Percentiles rank a stretch among this genome's conserved stretches.
Evolutionary conservation across 2,888 invertebrate genomes (phyloP).

Genomic region (Drosophila ezoana): DNA sequence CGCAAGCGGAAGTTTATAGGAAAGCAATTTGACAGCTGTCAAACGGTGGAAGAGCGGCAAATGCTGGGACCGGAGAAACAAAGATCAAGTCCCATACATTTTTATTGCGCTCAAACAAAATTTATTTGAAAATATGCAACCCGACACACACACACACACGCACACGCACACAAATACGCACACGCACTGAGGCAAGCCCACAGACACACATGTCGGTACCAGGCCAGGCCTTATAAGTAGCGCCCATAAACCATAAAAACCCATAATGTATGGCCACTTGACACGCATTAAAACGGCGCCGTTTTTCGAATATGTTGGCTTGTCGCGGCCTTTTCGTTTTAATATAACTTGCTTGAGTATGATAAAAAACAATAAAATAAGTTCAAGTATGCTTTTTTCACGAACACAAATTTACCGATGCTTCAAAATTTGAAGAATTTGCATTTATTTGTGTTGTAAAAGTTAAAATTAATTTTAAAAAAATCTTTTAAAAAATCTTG

Average conservation of each 20-base stretch:
- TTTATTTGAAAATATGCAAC: constrained; percentile 34
- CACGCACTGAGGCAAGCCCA: background rate
- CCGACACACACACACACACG: constrained; percentile 4
- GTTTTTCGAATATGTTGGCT: constrained; percentile 19
- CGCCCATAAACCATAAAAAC: constrained; percentile 71
- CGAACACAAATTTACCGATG: background rate
- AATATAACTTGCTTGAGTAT: constrained; percentile 4
- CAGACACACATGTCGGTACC: background rate
- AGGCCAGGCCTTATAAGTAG: constrained; percentile 51
- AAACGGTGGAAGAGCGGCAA: constrained; percentile 15
- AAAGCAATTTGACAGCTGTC: constrained; percentile 56
- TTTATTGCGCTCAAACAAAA: constrained; percentile 62
- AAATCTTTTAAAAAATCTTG: too few relatives aligned
- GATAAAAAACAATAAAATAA: constrained; percentile 1
- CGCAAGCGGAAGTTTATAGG: constrained; percentile 49
- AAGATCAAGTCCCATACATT: constrained; percentile 14
- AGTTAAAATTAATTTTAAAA: too few relatives aligned
- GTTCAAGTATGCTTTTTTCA: background rate
- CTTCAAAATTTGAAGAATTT: background rate
- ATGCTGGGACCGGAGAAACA: constrained; percentile 7
- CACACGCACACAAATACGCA: background rate
- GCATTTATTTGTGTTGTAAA: too few relatives aligned
- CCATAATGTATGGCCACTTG: constrained; percentile 71
- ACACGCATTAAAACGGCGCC: constrained; percentile 66
- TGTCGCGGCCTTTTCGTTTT: constrained; percentile 18